Evolutionary conservation across 1,140 invertebrate genomes (phyloP).

Genomic region (Maniola jurtina): DNA sequence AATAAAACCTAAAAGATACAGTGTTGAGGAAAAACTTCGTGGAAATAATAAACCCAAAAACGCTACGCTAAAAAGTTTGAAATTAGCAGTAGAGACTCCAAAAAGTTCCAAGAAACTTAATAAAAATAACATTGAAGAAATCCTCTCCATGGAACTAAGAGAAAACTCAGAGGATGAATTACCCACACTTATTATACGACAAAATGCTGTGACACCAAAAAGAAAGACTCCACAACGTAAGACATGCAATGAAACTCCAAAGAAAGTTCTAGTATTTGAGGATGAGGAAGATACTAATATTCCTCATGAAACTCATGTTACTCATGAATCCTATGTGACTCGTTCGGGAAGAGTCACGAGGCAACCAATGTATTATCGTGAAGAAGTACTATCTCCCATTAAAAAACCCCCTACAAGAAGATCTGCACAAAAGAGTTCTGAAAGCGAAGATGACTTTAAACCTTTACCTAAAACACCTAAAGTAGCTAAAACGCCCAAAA

Average conservation of each 20-base stretch:
- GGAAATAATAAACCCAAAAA: slow-evolving; percentile 29
- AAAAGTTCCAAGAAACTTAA: slow-evolving; percentile 46
- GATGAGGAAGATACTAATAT: slow-evolving; percentile 39
- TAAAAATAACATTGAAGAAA: slow-evolving; percentile 53
- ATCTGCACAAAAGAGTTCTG: no score
- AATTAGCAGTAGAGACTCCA: slow-evolving; percentile 45
- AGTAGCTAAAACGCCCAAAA: slow-evolving; percentile 40
- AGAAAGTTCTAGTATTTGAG: slow-evolving; percentile 61
- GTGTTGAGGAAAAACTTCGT: no score
- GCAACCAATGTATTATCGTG: slow-evolving; percentile 45
- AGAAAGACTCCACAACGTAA: slow-evolving; percentile 50
- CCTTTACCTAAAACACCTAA: no score
- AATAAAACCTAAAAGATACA: neutral
- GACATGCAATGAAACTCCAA: slow-evolving; percentile 54
- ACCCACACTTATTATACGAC: slow-evolving; percentile 65
- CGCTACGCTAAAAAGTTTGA: slow-evolving; percentile 39
- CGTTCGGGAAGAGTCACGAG: slow-evolving; percentile 47
- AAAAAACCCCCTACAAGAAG: no score
- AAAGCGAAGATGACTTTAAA: no score
- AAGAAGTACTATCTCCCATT: slow-evolving; percentile 54
- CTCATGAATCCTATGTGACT: slow-evolving; percentile 47
- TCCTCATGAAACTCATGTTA: slow-evolving; percentile 27
- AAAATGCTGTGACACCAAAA: slow-evolving; percentile 59
- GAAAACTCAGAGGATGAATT: slow-evolving; percentile 68
- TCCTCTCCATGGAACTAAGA: slow-evolving; percentile 63